phyloP scores from a whole-genome alignment of 2,888 invertebrate species.

The Luffia ferchaultella region DNA sequence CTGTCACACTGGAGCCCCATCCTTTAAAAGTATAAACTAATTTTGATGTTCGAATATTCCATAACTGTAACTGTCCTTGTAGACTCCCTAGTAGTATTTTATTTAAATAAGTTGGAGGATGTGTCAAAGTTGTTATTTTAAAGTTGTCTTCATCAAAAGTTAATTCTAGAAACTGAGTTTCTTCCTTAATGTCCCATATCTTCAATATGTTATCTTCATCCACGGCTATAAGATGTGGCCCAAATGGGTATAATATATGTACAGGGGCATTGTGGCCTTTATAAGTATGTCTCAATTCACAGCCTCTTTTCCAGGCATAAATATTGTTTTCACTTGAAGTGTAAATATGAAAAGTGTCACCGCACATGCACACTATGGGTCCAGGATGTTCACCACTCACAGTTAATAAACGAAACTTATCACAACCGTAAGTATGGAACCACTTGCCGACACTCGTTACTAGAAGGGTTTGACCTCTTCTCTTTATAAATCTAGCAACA shows the following conservation, averaged over 20 bases:
- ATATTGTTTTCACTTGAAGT: constrained; percentile 80
- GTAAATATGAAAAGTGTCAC: constrained; percentile 80
- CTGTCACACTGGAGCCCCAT: constrained; percentile 76
- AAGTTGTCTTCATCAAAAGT: constrained; percentile 75
- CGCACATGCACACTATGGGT: constrained; percentile 80
- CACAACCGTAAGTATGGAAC: constrained; percentile 91
- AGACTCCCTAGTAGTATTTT: constrained; percentile 89
- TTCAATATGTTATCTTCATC: constrained; percentile 80
- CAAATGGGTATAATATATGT: constrained; percentile 83
- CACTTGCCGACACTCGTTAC: constrained; percentile 91
- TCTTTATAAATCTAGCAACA: constrained; percentile 82
- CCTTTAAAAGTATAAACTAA: constrained; percentile 80
- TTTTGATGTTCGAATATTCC: constrained; percentile 85
- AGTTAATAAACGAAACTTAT: constrained; percentile 80
- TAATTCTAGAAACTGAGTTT: constrained; percentile 73
- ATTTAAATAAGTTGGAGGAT: constrained; percentile 94
- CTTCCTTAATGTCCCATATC: constrained; percentile 85
- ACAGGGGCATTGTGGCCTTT: constrained; percentile 78
- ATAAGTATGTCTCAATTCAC: constrained; percentile 83
- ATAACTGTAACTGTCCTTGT: constrained; percentile 85
- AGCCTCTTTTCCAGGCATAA: constrained; percentile 88
- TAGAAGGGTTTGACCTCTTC: constrained; percentile 86
- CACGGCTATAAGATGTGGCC: constrained; percentile 83
- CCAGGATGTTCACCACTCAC: constrained; percentile 84
- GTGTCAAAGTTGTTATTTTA: constrained; percentile 81